Conservation (phyloP, 2,888 invertebrate genomes). For the Eupithecia dodoneata region DNA sequence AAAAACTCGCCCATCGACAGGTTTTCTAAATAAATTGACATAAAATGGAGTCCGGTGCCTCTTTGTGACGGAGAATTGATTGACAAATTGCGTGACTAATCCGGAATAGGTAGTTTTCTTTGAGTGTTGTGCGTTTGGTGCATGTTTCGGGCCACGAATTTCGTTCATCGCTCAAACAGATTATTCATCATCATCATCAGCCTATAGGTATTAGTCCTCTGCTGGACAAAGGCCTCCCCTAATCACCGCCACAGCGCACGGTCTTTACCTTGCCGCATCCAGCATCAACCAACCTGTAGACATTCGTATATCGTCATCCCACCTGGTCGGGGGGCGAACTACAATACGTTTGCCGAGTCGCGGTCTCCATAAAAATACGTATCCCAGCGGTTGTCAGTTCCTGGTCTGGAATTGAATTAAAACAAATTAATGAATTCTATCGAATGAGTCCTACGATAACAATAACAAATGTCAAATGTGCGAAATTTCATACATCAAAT, state of each 20-base stretch:
- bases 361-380: no score
- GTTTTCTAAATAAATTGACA: conserved; percentile 75
- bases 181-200: no score
- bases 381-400: no score
- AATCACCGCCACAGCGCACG: no score
- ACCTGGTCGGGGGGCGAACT: no score
- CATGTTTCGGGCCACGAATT: conserved; percentile 56
- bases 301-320: no score
- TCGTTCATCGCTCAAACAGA: not conserved
- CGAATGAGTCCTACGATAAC: not conserved
- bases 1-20: conserved; percentile 15
- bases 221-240: no score
- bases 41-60: conserved; percentile 73
- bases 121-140: conserved; percentile 70
- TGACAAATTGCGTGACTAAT: conserved; percentile 84
- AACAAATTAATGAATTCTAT: not conserved
- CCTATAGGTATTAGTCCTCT: no score
- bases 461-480: not conserved
- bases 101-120: conserved; percentile 82
- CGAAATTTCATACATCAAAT: not conserved
- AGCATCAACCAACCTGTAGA: no score
- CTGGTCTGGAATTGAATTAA: not conserved
- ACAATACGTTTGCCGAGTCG: no score
- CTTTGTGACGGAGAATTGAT: conserved; percentile 79
- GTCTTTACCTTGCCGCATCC: no score